Conservation (phyloP, 2,113 vertebrate species). For the Brachyhypopomus gauderio region DNA sequence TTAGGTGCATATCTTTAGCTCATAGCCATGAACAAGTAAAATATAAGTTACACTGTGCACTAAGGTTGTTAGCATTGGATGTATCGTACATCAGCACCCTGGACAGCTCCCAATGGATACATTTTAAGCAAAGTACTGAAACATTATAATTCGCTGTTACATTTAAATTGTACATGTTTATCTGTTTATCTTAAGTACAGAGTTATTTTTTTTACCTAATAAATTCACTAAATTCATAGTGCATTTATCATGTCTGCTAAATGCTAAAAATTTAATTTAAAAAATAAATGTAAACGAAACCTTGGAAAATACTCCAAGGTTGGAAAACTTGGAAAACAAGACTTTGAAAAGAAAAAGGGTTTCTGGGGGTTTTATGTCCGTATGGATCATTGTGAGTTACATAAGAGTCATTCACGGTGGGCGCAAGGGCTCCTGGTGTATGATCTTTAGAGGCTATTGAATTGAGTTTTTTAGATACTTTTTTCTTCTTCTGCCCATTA, state of each 20-base stretch:
- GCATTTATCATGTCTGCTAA: too few relatives aligned
- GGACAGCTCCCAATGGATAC: slow-evolving; percentile 26
- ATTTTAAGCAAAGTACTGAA: neutral
- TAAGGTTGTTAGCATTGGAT: slow-evolving; percentile 4
- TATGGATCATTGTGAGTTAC: slow-evolving; percentile 48
- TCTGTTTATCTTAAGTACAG: neutral
- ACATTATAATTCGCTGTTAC: neutral
- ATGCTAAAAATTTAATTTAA: neutral
- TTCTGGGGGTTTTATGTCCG: slow-evolving; percentile 22
- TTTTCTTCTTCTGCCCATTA: slow-evolving; percentile 24
- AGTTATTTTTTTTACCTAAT: neutral
- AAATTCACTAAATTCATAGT: neutral
- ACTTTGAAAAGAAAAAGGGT: neutral
- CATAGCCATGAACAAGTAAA: neutral
- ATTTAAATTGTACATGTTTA: too few relatives aligned
- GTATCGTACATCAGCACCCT: slow-evolving; percentile 27
- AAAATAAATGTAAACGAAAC: neutral
- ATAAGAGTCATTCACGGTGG: slow-evolving; percentile 44
- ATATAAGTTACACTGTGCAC: neutral
- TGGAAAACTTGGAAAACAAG: too few relatives aligned
- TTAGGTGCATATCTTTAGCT: neutral
- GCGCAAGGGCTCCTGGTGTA: slow-evolving; percentile 6
- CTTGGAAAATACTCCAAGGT: neutral
- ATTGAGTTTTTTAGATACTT: slow-evolving; percentile 16
- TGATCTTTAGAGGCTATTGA: slow-evolving; percentile 18